phyloP scores from a whole-genome alignment of 2,113 vertebrate species.

The Pluvianellus socialis region DNA sequence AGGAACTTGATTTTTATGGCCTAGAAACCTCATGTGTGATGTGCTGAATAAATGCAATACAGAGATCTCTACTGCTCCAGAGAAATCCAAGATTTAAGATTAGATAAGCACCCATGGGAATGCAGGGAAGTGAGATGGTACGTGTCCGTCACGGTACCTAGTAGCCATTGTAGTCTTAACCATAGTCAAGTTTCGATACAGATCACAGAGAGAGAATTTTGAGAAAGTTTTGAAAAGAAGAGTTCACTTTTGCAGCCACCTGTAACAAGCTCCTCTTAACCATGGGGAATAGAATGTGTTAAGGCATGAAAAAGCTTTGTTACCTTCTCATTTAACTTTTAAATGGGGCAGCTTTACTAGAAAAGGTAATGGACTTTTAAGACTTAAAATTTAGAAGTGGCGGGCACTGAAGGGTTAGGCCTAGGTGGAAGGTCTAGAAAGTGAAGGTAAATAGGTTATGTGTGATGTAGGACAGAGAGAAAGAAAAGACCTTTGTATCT shows the following conservation, averaged over 20 bases:
- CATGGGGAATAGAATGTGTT: not conserved
- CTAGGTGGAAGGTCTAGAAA: not conserved
- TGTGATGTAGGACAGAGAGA: not conserved
- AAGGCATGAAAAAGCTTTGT: not conserved
- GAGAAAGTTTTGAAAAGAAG: not conserved
- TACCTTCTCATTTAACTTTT: slow-evolving; percentile 15
- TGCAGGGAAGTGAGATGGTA: not conserved
- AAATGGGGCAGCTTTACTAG: not conserved
- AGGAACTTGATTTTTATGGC: not conserved
- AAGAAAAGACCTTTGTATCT: not conserved
- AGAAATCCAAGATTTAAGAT: not conserved
- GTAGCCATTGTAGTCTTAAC: not conserved
- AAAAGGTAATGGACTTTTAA: not conserved
- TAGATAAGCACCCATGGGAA: not conserved
- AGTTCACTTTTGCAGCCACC: not conserved
- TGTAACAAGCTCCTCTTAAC: not conserved
- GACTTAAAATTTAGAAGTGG: not conserved
- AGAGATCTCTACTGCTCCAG: not conserved
- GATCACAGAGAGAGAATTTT: not conserved
- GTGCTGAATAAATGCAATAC: not conserved
- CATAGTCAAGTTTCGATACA: not conserved
- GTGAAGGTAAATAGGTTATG: not conserved
- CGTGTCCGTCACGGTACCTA: not conserved
- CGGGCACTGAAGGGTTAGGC: not conserved
- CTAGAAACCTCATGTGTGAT: slow-evolving; percentile 1